Conservation (phyloP, 2,797 vertebrate species). For the Halcyon smyrnensis region DNA sequence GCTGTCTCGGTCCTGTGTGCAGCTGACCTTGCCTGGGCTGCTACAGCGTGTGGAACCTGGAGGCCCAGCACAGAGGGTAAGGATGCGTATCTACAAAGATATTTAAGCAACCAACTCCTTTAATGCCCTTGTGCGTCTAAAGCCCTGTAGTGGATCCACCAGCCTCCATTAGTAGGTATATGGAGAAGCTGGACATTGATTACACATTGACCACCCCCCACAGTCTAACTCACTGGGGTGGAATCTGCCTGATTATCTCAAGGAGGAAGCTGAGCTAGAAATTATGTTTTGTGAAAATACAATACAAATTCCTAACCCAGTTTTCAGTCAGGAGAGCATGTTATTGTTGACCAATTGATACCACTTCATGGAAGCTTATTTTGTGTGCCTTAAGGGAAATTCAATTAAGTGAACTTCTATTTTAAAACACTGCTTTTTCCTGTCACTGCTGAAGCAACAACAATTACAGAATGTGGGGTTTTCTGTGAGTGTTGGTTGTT, state of each 20-base stretch:
- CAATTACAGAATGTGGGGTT: constrained; percentile 44
- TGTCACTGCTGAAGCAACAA: constrained; percentile 60
- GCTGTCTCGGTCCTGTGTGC: neutral
- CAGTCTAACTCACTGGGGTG: neutral
- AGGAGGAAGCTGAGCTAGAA: neutral
- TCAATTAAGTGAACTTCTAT: constrained; percentile 59
- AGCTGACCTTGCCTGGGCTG: neutral
- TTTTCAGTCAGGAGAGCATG: constrained; percentile 45
- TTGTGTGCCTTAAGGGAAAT: constrained; percentile 58
- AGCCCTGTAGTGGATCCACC: neutral
- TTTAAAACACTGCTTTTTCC: constrained; percentile 61
- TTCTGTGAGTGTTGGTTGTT: constrained; percentile 9
- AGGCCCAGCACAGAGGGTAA: neutral
- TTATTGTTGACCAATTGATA: constrained; percentile 62
- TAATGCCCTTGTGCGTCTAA: neutral
- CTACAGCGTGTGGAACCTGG: neutral
- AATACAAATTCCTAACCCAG: constrained; percentile 57
- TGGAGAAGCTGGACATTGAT: neutral
- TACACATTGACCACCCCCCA: neutral
- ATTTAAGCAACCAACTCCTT: neutral
- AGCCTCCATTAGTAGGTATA: neutral
- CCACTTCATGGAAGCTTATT: constrained; percentile 46
- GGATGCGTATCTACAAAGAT: neutral
- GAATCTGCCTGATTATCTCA: constrained; percentile 15
- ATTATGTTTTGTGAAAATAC: constrained; percentile 48